Percentiles rank a stretch among this genome's conserved stretches.
Evolutionary conservation across 2,797 vertebrate genomes (phyloP).

Genomic region (Enteromius thamalakanensis): DNA sequence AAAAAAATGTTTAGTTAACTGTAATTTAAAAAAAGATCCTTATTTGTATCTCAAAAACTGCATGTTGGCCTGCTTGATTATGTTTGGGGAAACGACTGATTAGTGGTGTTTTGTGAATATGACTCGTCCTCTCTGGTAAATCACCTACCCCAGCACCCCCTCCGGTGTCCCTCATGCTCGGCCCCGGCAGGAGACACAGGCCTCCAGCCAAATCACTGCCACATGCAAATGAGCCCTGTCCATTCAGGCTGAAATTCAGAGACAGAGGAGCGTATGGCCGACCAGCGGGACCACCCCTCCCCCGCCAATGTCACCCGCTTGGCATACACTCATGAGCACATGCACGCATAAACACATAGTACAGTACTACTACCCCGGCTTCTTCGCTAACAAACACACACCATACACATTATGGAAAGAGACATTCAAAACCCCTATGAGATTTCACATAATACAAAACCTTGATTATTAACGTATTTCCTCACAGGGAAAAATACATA

Average conservation of each 20-base stretch:
- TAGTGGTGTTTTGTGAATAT: slow-evolving; percentile 83
- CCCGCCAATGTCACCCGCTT: slow-evolving; percentile 57
- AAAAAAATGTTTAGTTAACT: slow-evolving; percentile 27
- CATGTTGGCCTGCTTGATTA: slow-evolving; percentile 7
- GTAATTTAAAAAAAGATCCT: background rate
- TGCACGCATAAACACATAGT: slow-evolving; percentile 42
- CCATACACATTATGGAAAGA: background rate
- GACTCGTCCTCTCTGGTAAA: slow-evolving; percentile 82
- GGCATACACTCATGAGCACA: background rate
- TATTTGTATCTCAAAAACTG: slow-evolving; percentile 21
- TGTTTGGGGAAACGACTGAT: slow-evolving; percentile 70
- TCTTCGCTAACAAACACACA: background rate
- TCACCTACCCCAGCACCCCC: slow-evolving; percentile 47
- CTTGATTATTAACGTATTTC: background rate
- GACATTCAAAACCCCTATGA: background rate
- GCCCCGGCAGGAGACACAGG: slow-evolving; percentile 82
- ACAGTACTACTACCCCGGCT: background rate
- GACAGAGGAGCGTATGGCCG: slow-evolving; percentile 82
- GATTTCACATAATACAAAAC: background rate
- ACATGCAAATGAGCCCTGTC: slow-evolving; percentile 85
- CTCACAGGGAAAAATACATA: background rate
- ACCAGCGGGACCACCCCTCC: slow-evolving; percentile 79
- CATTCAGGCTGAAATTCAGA: slow-evolving; percentile 82
- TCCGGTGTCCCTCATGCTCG: slow-evolving; percentile 53
- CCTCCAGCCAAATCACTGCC: slow-evolving; percentile 82